Evolutionary conservation across 2,888 invertebrate species (phyloP), one percentile per base, ranked within the genome.

Genomic region (Megastigmus dorsalis): DNA sequence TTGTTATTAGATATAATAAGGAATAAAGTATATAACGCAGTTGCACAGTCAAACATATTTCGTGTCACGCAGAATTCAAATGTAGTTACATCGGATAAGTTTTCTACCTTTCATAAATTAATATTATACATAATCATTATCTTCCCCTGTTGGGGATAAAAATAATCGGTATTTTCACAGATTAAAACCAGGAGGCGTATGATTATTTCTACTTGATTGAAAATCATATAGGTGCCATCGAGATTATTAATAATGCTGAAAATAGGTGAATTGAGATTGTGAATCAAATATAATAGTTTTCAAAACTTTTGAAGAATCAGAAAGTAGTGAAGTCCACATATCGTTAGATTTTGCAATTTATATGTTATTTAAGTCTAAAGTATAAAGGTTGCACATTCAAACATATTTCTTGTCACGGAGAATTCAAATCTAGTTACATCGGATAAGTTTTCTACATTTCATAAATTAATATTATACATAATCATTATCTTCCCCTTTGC

Each of bases 161-260:
- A 80, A 79, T 80, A 81, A 81, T 67, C 78, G 57, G 68, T 82
- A 77, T 82, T 82, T 82, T 82, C 82, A 77, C 81, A 82, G 81
- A 81, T 82, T 26, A 69, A 55, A 55, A 10, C 33, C 26, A 41
- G 28, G 43, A 60, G 26, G 18, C n/a, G n/a, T 26, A 62, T n/a
- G 10, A 5, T 20, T 36, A 6, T 48, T 62, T 13, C 45, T 33
- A 33, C 33, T 33, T 4, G 30, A 41, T 15, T 10, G n/a, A 52
- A 52, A 52, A 7, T 20, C 13, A 6, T 23, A 50, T 13, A 52
- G 9, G n/a, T 54, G 30, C n/a, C 23, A 26, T 9, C 9, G 3
- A 15, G 33, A 33, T 33, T 0, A 33, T 7, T 9, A 18, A 33
- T 7, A 33, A 33, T 18, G 2, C 2, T 33, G 38, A 26, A 26